Percentiles rank a stretch among this genome's conserved stretches.
Conservation (phyloP, 2,888 invertebrate species). For the Stenodera caucasica region DNA sequence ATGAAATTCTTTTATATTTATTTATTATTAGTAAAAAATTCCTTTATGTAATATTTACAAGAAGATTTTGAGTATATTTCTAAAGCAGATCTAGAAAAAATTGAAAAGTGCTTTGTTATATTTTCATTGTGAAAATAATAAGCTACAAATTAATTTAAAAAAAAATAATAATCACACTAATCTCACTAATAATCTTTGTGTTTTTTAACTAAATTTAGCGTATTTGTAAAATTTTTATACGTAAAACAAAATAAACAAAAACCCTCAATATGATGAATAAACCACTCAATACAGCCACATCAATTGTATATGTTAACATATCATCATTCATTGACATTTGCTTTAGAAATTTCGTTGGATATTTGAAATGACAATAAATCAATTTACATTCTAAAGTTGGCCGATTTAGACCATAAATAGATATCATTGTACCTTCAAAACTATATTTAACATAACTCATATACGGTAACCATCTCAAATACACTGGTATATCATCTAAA, state of each 20-base stretch:
- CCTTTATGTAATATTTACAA: neutral
- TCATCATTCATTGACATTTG: conserved; percentile 82
- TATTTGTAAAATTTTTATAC: conserved; percentile 70
- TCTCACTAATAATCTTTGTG: neutral
- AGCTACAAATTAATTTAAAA: neutral
- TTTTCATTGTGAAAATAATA: neutral
- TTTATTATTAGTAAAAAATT: neutral
- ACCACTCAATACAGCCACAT: conserved; percentile 77
- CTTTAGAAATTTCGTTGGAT: conserved; percentile 78
- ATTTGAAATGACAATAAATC: conserved; percentile 85
- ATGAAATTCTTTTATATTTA: too few species aligned
- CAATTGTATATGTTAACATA: conserved; percentile 69
- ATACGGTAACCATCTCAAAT: conserved; percentile 94
- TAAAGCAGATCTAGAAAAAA: neutral
- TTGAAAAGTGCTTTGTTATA: neutral
- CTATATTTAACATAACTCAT: conserved; percentile 93
- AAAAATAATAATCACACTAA: neutral
- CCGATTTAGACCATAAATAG: conserved; percentile 85
- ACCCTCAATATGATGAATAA: conserved; percentile 79
- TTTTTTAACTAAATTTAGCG: conserved; percentile 28
- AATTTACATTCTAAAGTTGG: conserved; percentile 80
- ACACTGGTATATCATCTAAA: conserved; percentile 93
- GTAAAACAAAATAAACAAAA: conserved; percentile 79
- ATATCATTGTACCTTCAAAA: conserved; percentile 91
- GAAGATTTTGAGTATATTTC: neutral